Base-by-base conservation (phyloP, 1,140 invertebrate genomes). In the Lepidurus apus region DNA sequence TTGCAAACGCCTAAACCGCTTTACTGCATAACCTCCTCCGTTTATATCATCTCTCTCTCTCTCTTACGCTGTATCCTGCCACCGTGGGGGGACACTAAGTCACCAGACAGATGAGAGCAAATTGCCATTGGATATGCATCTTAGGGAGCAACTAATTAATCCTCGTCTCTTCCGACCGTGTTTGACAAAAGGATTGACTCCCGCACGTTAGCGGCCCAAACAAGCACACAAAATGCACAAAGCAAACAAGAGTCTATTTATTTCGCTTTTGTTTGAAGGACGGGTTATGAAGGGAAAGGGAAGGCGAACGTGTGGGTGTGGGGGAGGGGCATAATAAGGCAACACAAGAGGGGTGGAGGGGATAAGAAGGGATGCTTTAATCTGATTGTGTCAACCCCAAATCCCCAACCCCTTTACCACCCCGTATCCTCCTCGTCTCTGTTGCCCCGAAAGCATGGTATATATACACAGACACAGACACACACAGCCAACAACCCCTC, bases 351-450 rank as follows among this genome's bases (percentile, higher is more conserved):
- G 13, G 45, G 17, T 17, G 7, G 47, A n/a, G 47, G 53, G 53
- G 53, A 7, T 65, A 65, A 17, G 13, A 65, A 65, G 53, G 53
- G 53, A 65, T 13, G 53, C 13, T 65, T n/a, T 65, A 17, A 65
- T 65, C 53, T 21, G 53, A 65, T 65, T 65, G 53, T 65, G 53
- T 65, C 53, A 65, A 65, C 53, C 53, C 53, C 13, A 65, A 65
- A 65, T 65, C 53, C 53, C 53, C 53, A n/a, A 65, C 53, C 53
- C 53, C 53, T 65, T 65, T 65, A 65, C 53, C 53, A 65, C 53
- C 53, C 8, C 13, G n/a, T 65, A 21, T 65, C 34, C 53, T 65
- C 45, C 1, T 65, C 53, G 21, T 7, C 45, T 47, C 53, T 21
- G 6, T 3, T 7, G 6, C 17, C 53, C 13, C 53, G 53, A 65